Evolutionary conservation across 2,797 vertebrate genomes (phyloP), one percentile per base, ranked within the genome.

Genomic region (Sebastes wilsoni): DNA sequence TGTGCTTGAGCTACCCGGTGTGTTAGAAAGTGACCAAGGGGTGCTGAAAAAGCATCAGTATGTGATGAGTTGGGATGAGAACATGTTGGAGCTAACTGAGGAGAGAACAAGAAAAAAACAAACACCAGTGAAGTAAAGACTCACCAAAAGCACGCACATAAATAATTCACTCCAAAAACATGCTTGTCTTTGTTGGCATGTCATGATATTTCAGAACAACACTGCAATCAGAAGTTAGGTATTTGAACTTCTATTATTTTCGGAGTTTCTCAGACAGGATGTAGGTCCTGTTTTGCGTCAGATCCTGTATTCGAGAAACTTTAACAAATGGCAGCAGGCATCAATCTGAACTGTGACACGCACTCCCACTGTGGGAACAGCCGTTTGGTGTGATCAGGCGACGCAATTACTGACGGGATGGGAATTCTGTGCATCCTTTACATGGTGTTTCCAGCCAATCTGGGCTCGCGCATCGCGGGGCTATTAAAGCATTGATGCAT

Each of bases 401-500:
- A 38, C 4, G 65, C 72, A 76, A 81, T 88, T 80, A 86, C 78
- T 23, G 73, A 66, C 66, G 81, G 28, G 56, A 75, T 32, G 22
- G 78, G 70, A 77, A 67, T 77, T 79, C 66, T 69, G 55, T 42
- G 67, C 74, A 56, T 86, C 79, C 72, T 81, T 86, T 87, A 67
- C 80, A 65, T 34, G 65, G 59, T 54, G 71, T 84, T 79, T 82
- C 60, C 66, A 87, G 85, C 72, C 87, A 91, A 86, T 87, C 87
- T 87, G 85, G 76, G 69, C 65, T 30, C 1, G 6, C 42, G 42
- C 79, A 64, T 66, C 72, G 81, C 65, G 1, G 62, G 46, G 27
- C 83, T 66, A 86, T 92, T 87, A 91, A 89, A 74, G 88, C 87
- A 54, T 30, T 92, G 92, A 93, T 93, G 93, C 91, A 92, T 87